Percentiles rank a stretch among this genome's conserved stretches.
Conservation (phyloP, 2,113 vertebrate species). For the Siphamia tubifer region DNA sequence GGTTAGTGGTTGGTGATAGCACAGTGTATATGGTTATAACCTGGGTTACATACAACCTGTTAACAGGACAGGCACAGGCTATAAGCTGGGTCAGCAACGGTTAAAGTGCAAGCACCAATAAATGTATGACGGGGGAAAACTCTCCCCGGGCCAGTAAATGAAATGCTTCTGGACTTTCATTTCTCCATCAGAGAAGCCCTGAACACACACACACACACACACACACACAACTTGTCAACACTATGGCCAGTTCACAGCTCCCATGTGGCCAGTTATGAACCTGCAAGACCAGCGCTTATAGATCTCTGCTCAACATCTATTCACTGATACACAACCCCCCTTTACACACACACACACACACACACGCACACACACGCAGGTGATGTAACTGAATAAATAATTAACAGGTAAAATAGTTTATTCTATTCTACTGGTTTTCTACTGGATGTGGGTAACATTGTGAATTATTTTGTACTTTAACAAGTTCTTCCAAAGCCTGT, state of each 20-base stretch:
- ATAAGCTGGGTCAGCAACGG: slow-evolving; percentile 53
- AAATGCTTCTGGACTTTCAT: slow-evolving; percentile 47
- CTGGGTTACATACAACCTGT: neutral
- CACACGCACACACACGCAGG: neutral
- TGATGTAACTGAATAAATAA: neutral
- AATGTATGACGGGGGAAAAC: slow-evolving; percentile 46
- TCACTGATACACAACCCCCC: slow-evolving; percentile 19
- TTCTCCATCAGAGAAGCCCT: slow-evolving; percentile 32
- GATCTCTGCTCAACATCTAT: slow-evolving; percentile 35
- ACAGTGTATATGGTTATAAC: neutral
- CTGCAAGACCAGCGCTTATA: slow-evolving; percentile 71
- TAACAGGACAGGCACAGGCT: slow-evolving; percentile 1
- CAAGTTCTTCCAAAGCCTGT: no score
- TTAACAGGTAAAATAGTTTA: neutral
- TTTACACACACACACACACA: neutral
- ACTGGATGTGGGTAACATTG: neutral
- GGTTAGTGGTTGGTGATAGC: slow-evolving; percentile 1
- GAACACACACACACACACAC: slow-evolving; percentile 16
- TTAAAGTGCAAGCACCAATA: slow-evolving; percentile 57
- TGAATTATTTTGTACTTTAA: no score
- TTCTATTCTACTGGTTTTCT: neutral
- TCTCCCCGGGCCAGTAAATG: slow-evolving; percentile 62
- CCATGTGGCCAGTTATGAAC: slow-evolving; percentile 64
- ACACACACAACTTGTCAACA: slow-evolving; percentile 47
- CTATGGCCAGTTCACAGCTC: slow-evolving; percentile 57